Base-by-base conservation (phyloP, 35 echinoderm and acorn worm genomes). In the Apostichopus californicus region DNA sequence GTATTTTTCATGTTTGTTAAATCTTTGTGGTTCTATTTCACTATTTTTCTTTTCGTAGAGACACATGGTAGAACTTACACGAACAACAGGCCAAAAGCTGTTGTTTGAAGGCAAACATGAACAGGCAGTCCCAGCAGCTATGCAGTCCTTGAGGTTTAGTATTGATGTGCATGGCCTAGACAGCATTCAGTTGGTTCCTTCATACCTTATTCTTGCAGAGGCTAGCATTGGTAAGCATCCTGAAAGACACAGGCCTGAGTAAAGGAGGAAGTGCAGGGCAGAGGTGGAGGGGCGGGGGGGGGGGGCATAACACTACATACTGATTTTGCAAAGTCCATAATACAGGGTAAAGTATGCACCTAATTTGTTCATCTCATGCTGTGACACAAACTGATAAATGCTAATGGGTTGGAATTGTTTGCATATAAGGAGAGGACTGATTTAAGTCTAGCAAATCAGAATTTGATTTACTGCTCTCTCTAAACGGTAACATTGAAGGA, bases 31-130 rank as follows among this genome's bases (percentile, higher is more conserved):
- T 46, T 46, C 34, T 46, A 46, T 17, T 9, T 68, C 78, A 25
- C 23, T 84, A 28, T 92, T 80, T 71, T 89, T 90, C 57, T 58
- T 9, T 85, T 70, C 28, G 55, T 55, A 98, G 96, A 87, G 70
- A 87, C 90, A 96, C 79, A 98, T 98, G 96, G 94, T 98, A 78
- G 96, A 98, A 46, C 78, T 98, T 58, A 98, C 96, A n/a, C 92
- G 96, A 14, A 98, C 96, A 34, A 98, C 95, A 20, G 96, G 96
- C 13, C 96, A 98, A 93, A 98, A 98, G 81, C 58, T 98, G 6
- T 77, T 98, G 11, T 98, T 98, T 96, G 96, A 98, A 89, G 96
- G 96, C 80, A 96, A 94, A 73, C 96, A 98, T 83, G 96, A 95
- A 78, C 96, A 98, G 78, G 96, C 96, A n/a, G 96, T 98, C 5